These are phyloP conservation scores for Phasia obesa DNA, from an alignment of 2,888 invertebrate genomes.

Conservation along the genomic window DNA sequence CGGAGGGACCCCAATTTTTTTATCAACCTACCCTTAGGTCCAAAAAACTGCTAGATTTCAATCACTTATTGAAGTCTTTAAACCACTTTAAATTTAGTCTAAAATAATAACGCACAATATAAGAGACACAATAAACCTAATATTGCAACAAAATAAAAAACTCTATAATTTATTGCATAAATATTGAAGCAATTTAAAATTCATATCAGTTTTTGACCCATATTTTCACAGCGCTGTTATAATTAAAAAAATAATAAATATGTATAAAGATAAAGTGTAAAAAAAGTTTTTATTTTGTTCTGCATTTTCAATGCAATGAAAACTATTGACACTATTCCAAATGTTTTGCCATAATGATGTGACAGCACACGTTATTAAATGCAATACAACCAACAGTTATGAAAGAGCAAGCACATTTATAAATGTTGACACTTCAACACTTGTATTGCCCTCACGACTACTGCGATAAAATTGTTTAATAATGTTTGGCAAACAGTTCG, in stretches of 20 bases:
- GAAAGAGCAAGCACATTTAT: background rate
- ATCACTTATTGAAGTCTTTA: too few species aligned
- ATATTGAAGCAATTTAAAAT: constrained; percentile 11
- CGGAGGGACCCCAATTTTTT: too few species aligned
- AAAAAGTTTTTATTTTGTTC: constrained; percentile 1
- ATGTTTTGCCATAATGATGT: constrained; percentile 39
- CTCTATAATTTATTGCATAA: background rate
- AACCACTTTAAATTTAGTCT: too few species aligned
- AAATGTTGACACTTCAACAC: background rate
- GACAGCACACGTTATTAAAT: constrained; percentile 27
- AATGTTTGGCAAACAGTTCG: background rate
- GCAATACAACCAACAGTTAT: constrained; percentile 1
- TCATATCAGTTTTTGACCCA: background rate
- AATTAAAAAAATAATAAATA: constrained; percentile 9
- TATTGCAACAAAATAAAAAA: too few species aligned
- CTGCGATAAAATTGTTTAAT: background rate
- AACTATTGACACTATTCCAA: constrained; percentile 42
- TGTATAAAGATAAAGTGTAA: background rate
- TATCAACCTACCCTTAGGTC: too few species aligned
- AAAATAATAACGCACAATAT: too few species aligned
- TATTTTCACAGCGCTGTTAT: too few species aligned
- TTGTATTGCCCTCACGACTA: constrained; percentile 1
- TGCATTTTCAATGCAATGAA: background rate
- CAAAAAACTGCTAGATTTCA: too few species aligned
- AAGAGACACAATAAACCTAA: too few species aligned